phyloP scores from a whole-genome alignment of 1,140 invertebrate genomes.

The Trichoplusia ni region DNA sequence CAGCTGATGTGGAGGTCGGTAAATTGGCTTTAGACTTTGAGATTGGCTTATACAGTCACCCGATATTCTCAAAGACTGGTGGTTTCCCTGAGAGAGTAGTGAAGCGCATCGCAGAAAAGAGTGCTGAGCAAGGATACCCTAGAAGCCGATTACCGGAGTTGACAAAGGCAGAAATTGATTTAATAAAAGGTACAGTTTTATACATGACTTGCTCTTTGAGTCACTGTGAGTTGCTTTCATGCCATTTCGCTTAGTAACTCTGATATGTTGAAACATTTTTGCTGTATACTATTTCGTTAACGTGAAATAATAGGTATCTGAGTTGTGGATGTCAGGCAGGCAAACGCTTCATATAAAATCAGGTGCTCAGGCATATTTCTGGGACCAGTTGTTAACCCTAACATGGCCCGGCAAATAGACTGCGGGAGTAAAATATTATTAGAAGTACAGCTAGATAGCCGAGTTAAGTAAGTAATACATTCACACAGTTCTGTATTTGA shows the following conservation, averaged over 20 bases:
- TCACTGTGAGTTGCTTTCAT: neutral
- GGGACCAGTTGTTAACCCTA: no score
- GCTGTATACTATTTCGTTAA: no score
- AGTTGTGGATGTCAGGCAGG: no score
- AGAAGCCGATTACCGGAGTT: constrained; percentile 73
- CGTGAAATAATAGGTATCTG: no score
- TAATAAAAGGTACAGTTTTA: constrained; percentile 74
- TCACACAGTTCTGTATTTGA: neutral
- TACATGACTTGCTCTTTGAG: neutral
- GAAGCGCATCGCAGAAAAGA: constrained; percentile 62
- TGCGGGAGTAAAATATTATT: no score
- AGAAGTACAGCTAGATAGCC: neutral
- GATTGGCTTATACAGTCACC: constrained; percentile 57
- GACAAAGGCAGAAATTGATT: constrained; percentile 80
- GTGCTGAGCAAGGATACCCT: constrained; percentile 66
- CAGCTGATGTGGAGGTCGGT: constrained; percentile 49
- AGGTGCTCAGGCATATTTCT: no score
- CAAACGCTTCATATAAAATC: no score
- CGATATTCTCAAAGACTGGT: constrained; percentile 77
- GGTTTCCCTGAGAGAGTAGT: constrained; percentile 82
- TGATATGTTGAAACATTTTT: no score
- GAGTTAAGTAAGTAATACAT: neutral
- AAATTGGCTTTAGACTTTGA: constrained; percentile 54
- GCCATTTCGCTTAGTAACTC: no score
- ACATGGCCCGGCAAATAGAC: no score